Conservation (phyloP, 2,113 vertebrate species). For the Agelaius tricolor region DNA sequence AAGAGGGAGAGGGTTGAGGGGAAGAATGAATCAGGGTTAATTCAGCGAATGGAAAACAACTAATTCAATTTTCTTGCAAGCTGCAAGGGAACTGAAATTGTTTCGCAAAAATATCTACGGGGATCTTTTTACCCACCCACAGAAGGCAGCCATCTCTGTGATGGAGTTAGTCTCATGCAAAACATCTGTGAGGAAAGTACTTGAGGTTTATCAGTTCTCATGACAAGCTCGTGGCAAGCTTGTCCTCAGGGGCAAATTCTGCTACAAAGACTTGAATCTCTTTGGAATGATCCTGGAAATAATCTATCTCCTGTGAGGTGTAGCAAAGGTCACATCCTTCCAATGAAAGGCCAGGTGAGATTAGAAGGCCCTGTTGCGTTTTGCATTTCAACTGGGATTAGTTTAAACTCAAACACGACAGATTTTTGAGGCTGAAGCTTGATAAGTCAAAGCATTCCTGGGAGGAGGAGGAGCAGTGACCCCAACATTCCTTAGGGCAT, state of each 20-base stretch:
- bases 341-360: background rate
- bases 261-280: background rate
- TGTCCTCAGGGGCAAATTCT: background rate
- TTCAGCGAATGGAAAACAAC: constrained; percentile 42
- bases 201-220: background rate
- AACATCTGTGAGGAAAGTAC: constrained; percentile 1
- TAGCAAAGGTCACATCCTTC: background rate
- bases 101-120: background rate
- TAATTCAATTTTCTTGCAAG: constrained; percentile 43
- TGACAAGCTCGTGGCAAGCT: background rate
- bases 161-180: constrained; percentile 2
- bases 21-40: constrained; percentile 56
- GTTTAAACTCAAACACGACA: background rate
- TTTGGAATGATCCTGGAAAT: background rate
- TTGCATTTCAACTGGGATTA: background rate
- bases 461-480: background rate
- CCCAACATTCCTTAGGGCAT: background rate
- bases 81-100: constrained; percentile 11
- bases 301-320: background rate
- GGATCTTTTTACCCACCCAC: constrained; percentile 38
- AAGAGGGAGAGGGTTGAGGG: constrained; percentile 48
- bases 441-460: background rate
- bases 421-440: background rate
- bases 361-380: background rate
- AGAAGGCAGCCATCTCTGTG: background rate